These are phyloP conservation scores for Pristis pectinata DNA, from an alignment of 2,797 vertebrate genomes.

Conservation along the genomic window DNA sequence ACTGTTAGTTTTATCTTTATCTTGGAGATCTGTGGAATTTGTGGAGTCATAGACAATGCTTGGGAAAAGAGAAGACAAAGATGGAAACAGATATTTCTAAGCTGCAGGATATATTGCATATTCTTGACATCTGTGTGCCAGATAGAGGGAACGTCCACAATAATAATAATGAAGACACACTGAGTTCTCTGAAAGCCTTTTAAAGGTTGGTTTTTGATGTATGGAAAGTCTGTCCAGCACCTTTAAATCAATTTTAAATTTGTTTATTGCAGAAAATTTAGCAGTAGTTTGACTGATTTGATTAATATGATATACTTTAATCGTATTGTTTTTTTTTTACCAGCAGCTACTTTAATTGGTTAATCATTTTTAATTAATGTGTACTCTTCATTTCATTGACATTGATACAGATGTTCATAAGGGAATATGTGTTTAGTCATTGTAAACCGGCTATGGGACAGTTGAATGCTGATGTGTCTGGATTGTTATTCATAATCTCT, in stretches of 20 bases:
- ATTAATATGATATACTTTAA: background rate
- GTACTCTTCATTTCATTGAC: background rate
- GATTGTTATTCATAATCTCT: background rate
- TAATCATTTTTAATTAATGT: background rate
- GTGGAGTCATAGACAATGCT: background rate
- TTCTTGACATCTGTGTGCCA: background rate
- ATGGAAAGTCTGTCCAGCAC: background rate
- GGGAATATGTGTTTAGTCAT: background rate
- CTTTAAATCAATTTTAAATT: background rate
- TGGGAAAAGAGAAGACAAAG: background rate
- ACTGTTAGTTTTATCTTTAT: background rate
- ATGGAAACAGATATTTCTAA: background rate
- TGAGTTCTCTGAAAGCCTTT: background rate
- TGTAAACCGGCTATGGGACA: constrained; percentile 1
- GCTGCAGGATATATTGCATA: too few relatives aligned
- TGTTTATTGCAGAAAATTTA: background rate
- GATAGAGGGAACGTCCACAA: background rate
- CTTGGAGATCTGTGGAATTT: background rate
- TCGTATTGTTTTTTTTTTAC: background rate
- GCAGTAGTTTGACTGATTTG: background rate
- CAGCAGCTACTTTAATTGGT: background rate
- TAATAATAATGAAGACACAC: background rate
- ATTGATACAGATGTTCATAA: background rate
- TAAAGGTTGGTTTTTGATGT: background rate
- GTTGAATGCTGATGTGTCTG: background rate